phyloP scores from a whole-genome alignment of 2,797 vertebrate genomes.

The Tapera naevia region DNA sequence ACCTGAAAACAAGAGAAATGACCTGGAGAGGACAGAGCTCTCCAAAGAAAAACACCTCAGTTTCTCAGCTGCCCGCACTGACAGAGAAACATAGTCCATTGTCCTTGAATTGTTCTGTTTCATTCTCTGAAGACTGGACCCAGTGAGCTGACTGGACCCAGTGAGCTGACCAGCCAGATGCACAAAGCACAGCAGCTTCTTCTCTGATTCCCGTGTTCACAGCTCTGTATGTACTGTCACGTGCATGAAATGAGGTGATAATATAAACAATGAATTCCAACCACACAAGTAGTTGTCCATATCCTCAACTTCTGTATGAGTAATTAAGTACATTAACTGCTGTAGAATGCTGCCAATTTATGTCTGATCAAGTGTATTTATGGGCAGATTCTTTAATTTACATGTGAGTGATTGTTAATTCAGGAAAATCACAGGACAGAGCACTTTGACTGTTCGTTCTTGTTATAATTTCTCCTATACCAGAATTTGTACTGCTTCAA shows the following conservation, averaged over 20 bases:
- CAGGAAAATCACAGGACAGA: background rate
- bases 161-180: background rate
- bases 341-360: background rate
- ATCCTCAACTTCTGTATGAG: background rate
- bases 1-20: background rate
- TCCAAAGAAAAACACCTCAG: background rate
- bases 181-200: background rate
- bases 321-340: background rate
- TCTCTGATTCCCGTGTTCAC: background rate
- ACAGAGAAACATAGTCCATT: background rate
- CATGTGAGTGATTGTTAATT: background rate
- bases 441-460: background rate
- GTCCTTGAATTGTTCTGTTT: background rate
- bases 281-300: background rate
- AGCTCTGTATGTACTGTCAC: fast-evolving
- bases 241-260: background rate
- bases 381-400: background rate
- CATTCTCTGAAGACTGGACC: background rate
- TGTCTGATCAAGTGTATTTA: background rate
- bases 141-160: no score
- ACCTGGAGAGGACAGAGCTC: background rate
- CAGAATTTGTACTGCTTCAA: background rate
- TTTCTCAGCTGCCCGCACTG: background rate
- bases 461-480: background rate
- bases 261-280: background rate